Base-by-base conservation (phyloP, 2,113 vertebrate species). In the Seriola rivoliana region DNA sequence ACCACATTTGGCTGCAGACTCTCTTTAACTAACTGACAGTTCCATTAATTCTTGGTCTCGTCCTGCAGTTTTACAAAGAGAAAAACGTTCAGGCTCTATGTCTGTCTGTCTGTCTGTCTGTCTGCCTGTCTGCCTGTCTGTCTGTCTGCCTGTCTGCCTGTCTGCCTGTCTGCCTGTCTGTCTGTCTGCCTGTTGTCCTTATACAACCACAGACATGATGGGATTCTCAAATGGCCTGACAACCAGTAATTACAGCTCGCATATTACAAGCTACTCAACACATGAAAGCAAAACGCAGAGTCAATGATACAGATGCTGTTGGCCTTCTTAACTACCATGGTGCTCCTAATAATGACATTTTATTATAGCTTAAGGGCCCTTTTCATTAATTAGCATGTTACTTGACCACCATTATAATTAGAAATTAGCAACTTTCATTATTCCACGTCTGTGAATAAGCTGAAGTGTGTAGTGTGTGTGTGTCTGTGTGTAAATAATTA, bases 21-120 rank as follows among this genome's bases (percentile, higher is more conserved):
- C 57, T 32, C 57, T 34, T 34, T 64, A 32, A 25, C 29, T 55
- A 55, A 25, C 19, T 25, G 52, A 71, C 58, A 81, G 52, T 48
- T 78, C 74, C 64, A 88, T 88, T 78, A 38, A 63, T 29, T 79
- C 34, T 21, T 29, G 11, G 36, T 70, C 58, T 64, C 76, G 46
- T 81, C 54, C 48, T 85, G 62, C 50, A 77, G 50, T 70, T 82
- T 79, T 32, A 60, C 44, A 34, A 3, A 2, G 75, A 14, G n/a
- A 60, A 25, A 54, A 21, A 48, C 21, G 29, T 29, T 29, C 29
- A 29, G 2, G 29, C 29, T 29, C 25, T 29, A 29, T 6, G 46
- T 29, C 40, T n/a, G 46, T 21, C 67, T 62, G 10, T 36, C 19
- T 38, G 34, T 78, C 68, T 21, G 25, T 62, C 17, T 4, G 50